Conservation (phyloP, 2,797 vertebrate genomes). For the Anabacerthia variegaticeps region DNA sequence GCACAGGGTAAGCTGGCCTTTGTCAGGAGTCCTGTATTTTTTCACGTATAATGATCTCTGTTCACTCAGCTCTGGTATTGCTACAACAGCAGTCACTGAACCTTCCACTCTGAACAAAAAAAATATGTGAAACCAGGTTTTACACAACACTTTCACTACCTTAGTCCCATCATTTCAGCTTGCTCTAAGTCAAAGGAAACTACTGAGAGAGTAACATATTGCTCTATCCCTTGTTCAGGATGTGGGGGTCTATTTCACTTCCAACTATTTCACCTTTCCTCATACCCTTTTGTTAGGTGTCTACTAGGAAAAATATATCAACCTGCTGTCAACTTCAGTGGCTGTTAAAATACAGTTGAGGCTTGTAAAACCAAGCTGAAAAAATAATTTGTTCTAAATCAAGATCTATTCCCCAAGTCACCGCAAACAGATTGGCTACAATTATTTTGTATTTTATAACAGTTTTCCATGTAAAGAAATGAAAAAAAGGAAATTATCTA, state of each 20-base stretch:
- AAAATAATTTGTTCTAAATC: neutral
- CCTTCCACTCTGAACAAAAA: neutral
- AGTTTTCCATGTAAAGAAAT: neutral
- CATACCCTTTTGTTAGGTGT: neutral
- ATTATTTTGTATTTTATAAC: neutral
- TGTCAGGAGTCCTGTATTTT: neutral
- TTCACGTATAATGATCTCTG: neutral
- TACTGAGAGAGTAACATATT: neutral
- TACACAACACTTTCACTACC: neutral
- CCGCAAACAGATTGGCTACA: neutral
- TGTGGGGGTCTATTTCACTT: neutral
- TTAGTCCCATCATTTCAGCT: neutral
- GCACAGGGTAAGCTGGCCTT: neutral
- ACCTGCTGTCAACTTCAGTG: neutral
- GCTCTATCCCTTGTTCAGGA: neutral
- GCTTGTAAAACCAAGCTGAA: neutral
- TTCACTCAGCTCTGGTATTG: neutral
- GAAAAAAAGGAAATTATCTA: neutral
- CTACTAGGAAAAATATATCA: neutral
- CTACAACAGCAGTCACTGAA: fast-evolving
- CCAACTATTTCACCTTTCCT: neutral
- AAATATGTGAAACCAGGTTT: neutral
- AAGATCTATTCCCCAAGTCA: neutral
- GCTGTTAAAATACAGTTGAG: neutral
- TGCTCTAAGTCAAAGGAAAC: neutral